Base-by-base conservation (phyloP, 2,797 vertebrate species). In the Agapornis canus region DNA sequence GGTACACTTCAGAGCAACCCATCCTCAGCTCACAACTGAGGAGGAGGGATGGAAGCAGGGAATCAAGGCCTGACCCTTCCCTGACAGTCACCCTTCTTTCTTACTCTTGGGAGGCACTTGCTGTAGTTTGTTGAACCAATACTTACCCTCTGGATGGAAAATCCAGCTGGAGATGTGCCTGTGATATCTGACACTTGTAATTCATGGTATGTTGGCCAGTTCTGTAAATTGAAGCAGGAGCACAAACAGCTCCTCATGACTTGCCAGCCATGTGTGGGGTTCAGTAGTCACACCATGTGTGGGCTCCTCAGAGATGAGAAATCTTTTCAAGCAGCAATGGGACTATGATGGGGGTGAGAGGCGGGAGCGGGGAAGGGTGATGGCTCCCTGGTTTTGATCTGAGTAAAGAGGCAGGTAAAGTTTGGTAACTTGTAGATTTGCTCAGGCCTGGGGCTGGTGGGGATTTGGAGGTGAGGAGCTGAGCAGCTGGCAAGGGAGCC, bases 171-270 rank as follows among this genome's bases (percentile, higher is more conserved):
- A 90, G 71, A 92, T 94, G 84, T 86, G 86, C 86, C 86, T 96
- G 85, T 96, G 95, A 95, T 94, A 96, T 89, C 80, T 95, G 95
- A 96, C 68, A 96, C 95, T 88, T 2, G 25, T 69, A 95, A 84
- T 91, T 96, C 91, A 73, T 0, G 68, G 90, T 92, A 54, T 48
- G 71, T 89, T 82, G 60, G 73, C 91, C 4, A 5, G 66, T 92
- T 91, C 86, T 90, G 56, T 86, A 92, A 70, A 94, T 39, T 77
- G 77, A 86, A 94, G 60, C 5, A 2, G 66, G 73, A 92, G 45
- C 48, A 82, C 87, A 96, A 85, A 89, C 77, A 91, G 77, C 29
- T 60, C 66, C 70, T 90, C 78, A 64, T 77, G 70, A 91, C 48
- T 93, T 87, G 60, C 78, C 78, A 92, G 81, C 86, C 94, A 80